phyloP scores from a whole-genome alignment of 2,113 vertebrate genomes.

The Tonatia bakeri region DNA sequence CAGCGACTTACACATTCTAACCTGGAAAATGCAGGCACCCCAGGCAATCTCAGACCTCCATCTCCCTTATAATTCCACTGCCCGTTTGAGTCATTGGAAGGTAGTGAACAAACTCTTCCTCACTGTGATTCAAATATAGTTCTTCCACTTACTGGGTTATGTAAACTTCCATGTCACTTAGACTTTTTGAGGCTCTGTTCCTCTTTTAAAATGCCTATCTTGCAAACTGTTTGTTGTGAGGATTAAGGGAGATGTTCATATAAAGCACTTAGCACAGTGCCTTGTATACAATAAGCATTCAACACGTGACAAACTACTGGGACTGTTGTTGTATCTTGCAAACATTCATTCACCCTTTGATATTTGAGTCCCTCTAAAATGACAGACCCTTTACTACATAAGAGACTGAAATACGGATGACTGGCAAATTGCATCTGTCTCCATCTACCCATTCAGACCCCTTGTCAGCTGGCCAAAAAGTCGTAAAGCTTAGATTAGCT shows the following conservation, averaged over 20 bases:
- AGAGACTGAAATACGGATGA: not conserved
- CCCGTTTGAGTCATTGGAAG: not conserved
- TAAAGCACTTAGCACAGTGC: not conserved
- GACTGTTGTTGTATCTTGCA: not conserved
- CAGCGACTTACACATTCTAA: not conserved
- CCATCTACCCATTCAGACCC: not conserved
- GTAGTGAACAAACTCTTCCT: not conserved
- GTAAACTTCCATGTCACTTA: not conserved
- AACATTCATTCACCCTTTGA: not conserved
- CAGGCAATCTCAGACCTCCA: not conserved
- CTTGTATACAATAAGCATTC: not conserved
- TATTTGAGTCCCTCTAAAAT: not conserved
- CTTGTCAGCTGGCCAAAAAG: not conserved
- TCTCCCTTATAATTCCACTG: not conserved
- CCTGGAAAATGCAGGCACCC: not conserved
- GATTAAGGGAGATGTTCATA: not conserved
- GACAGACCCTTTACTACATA: not conserved
- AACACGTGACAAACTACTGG: not conserved
- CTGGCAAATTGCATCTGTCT: not conserved
- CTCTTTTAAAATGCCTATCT: not conserved
- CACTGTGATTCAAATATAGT: not conserved
- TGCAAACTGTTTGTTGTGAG: not conserved
- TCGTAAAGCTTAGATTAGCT: not conserved
- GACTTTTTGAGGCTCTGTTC: not conserved
- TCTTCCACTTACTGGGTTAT: not conserved